These are phyloP conservation scores for Malaclemys terrapin DNA, from an alignment of 2,113 vertebrate species.

Conservation along the genomic window DNA sequence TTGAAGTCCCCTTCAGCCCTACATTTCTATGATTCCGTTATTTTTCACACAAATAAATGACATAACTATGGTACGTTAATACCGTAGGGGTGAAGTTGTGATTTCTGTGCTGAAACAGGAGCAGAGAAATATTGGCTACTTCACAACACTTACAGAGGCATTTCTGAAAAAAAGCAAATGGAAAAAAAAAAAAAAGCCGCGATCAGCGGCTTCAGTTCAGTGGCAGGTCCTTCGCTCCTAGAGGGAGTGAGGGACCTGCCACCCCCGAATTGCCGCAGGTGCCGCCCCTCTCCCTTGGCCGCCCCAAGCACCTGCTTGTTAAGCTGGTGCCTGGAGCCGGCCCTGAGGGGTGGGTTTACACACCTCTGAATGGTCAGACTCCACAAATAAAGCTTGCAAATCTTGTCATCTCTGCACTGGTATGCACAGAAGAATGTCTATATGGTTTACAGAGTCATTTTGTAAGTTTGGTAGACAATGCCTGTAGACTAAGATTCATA, in stretches of 20 bases:
- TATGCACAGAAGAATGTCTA: accelerated
- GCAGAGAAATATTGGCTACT: not conserved
- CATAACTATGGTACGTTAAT: not conserved
- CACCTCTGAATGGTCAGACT: not conserved
- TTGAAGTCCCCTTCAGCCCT: not conserved
- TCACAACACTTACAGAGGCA: not conserved
- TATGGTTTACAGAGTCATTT: accelerated
- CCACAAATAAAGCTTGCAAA: accelerated
- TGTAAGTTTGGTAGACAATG: not conserved
- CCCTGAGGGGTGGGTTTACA: not conserved
- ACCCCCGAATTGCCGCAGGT: too few species aligned
- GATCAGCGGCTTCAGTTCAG: too few species aligned
- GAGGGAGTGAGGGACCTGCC: too few species aligned
- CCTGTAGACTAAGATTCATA: not conserved
- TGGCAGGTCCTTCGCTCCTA: too few species aligned
- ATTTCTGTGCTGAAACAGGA: not conserved
- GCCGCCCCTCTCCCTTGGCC: too few species aligned
- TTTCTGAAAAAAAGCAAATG: too few species aligned
- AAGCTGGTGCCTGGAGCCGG: too few species aligned
- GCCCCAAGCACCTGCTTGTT: too few species aligned
- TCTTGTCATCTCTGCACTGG: not conserved
- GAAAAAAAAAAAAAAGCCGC: too few species aligned
- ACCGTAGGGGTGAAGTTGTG: not conserved
- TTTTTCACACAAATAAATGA: not conserved
- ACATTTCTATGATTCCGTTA: not conserved